These are phyloP conservation scores for Capromys pilorides DNA, from an alignment of 2,797 vertebrate species.

Conservation along the genomic window DNA sequence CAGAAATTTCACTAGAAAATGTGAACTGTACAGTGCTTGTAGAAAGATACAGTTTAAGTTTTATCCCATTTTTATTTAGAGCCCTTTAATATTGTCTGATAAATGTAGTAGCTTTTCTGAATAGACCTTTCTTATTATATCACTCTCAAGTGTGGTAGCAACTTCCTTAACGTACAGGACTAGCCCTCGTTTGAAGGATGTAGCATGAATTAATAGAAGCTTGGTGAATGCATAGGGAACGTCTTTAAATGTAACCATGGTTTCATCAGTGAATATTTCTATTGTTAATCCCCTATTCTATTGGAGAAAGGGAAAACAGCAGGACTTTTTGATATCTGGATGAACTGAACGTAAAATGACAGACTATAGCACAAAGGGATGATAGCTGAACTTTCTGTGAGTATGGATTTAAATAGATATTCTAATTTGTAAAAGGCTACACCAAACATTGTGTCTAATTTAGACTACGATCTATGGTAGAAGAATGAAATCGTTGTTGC, in stretches of 20 bases:
- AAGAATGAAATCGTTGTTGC: constrained; percentile 14
- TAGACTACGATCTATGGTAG: constrained; percentile 30
- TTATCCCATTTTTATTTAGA: constrained; percentile 11
- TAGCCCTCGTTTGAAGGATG: constrained; percentile 67
- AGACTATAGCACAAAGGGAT: constrained; percentile 72
- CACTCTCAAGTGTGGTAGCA: constrained; percentile 8
- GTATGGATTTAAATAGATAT: constrained; percentile 49
- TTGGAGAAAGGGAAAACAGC: constrained; percentile 74
- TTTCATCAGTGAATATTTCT: constrained; percentile 82
- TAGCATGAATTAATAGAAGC: constrained; percentile 74
- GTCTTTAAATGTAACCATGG: constrained; percentile 83
- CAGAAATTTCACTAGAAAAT: neutral
- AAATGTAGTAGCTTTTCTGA: constrained; percentile 12
- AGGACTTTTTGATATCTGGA: constrained; percentile 77
- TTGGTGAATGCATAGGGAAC: constrained; percentile 72
- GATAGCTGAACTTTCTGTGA: constrained; percentile 55
- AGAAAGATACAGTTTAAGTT: constrained; percentile 36
- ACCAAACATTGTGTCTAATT: neutral
- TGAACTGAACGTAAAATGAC: constrained; percentile 72
- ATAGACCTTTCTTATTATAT: neutral
- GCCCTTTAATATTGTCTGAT: constrained; percentile 33
- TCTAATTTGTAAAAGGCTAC: constrained; percentile 56
- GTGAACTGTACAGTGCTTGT: neutral
- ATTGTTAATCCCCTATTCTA: constrained; percentile 79
- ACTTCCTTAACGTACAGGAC: constrained; percentile 61